Percentiles rank a stretch among this genome's conserved stretches.
phyloP scores from a whole-genome alignment of 1,140 invertebrate species.

The Glomeris maerens region DNA sequence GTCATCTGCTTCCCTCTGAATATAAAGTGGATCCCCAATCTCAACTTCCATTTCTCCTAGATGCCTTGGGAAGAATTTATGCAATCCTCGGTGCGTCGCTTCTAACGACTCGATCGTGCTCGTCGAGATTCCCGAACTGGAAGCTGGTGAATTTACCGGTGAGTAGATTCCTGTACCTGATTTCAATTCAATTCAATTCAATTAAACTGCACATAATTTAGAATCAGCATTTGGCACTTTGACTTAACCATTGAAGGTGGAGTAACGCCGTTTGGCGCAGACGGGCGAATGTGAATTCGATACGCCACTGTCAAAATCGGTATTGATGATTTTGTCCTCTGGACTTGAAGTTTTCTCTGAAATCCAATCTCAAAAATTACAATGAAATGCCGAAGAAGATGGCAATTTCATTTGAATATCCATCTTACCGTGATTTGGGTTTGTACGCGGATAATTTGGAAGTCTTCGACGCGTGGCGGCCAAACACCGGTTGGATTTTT shows the following conservation, averaged over 20 bases:
- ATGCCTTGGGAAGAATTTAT: slow-evolving; percentile 89
- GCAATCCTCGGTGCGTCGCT: slow-evolving; percentile 84
- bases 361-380: no score
- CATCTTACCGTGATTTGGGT: no score
- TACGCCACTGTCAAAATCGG: slow-evolving; percentile 69
- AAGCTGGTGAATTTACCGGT: slow-evolving; percentile 19
- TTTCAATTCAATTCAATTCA: neutral
- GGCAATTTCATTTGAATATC: no score
- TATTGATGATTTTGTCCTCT: slow-evolving; percentile 58
- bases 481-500: slow-evolving; percentile 1
- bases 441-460: no score
- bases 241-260: slow-evolving; percentile 23
- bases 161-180: slow-evolving; percentile 22
- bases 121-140: slow-evolving; percentile 40
- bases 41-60: slow-evolving; percentile 90
- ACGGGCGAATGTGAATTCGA: slow-evolving; percentile 79
- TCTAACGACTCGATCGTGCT: slow-evolving; percentile 69
- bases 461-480: no score
- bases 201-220: neutral
- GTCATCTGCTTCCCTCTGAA: slow-evolving; percentile 90
- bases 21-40: slow-evolving; percentile 93
- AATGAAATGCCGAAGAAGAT: no score
- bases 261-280: slow-evolving; percentile 61
- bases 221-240: neutral
- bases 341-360: slow-evolving; percentile 56